phyloP scores from a whole-genome alignment of 2,113 vertebrate species.

The Spea bombifrons region DNA sequence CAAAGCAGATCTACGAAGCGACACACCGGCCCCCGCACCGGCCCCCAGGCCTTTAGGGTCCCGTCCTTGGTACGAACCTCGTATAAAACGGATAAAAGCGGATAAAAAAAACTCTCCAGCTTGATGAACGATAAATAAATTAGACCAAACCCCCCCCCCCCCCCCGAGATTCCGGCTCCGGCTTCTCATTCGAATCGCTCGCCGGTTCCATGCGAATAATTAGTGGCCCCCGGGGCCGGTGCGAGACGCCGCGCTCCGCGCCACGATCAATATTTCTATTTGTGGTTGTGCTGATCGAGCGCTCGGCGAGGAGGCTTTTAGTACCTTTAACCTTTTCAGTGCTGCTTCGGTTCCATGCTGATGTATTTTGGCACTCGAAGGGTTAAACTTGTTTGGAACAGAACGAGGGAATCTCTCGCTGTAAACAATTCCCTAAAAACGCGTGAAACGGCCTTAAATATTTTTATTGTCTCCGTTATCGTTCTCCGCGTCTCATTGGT shows the following conservation, averaged over 20 bases:
- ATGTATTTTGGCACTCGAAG: no score
- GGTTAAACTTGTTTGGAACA: no score
- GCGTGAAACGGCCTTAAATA: conserved; percentile 1
- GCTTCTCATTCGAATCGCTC: conserved; percentile 50
- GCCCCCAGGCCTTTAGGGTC: conserved; percentile 11
- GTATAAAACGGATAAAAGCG: not conserved
- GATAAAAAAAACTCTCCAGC: conserved; percentile 19
- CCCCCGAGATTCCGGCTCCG: conserved; percentile 20
- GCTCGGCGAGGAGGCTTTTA: conserved; percentile 39
- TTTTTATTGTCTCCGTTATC: not conserved
- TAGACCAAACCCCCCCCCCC: not conserved
- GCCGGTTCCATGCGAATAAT: conserved; percentile 46
- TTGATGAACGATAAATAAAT: conserved; percentile 38
- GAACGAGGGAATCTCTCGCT: no score
- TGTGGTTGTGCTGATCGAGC: conserved; percentile 56
- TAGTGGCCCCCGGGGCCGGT: conserved; percentile 47
- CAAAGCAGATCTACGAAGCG: not conserved
- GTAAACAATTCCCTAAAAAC: not conserved
- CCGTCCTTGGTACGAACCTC: conserved; percentile 18
- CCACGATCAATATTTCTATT: conserved; percentile 52
- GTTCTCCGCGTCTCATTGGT: not conserved
- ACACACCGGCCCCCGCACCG: not conserved
- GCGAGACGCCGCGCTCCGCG: conserved; percentile 52
- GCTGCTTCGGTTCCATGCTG: no score
- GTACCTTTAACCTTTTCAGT: no score